Evolutionary conservation across 2,113 vertebrate genomes (phyloP).

Genomic region (Paradoxurus hermaphroditus): DNA sequence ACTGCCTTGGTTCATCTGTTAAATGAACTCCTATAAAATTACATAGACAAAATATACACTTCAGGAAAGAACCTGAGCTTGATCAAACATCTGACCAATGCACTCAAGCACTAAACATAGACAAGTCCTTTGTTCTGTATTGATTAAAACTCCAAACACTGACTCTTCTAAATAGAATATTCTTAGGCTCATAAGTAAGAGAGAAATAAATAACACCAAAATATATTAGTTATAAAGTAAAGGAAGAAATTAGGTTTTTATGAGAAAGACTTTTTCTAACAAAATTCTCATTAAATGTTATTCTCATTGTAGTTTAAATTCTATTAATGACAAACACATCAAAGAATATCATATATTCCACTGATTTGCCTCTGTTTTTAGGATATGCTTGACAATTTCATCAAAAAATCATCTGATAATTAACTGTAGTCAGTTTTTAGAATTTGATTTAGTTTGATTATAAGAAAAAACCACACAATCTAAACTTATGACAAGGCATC

Average conservation of each 20-base stretch:
- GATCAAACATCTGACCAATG: slow-evolving; percentile 1
- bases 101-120: neutral
- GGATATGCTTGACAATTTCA: neutral
- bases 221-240: neutral
- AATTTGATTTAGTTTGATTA: neutral
- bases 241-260: neutral
- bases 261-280: neutral
- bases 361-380: neutral
- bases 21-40: slow-evolving; percentile 23
- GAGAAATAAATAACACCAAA: neutral
- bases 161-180: neutral
- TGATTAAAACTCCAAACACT: neutral
- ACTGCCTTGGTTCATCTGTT: neutral
- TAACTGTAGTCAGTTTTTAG: neutral
- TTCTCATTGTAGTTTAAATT: neutral
- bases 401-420: slow-evolving; percentile 20
- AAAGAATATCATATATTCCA: neutral
- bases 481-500: neutral
- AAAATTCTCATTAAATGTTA: neutral
- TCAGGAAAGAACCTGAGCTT: neutral
- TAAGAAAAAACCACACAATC: neutral
- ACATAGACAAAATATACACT: neutral
- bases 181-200: neutral
- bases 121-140: neutral
- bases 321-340: neutral